Conservation (phyloP, 2,797 vertebrate species). For the Phaenicophaeus curvirostris region DNA sequence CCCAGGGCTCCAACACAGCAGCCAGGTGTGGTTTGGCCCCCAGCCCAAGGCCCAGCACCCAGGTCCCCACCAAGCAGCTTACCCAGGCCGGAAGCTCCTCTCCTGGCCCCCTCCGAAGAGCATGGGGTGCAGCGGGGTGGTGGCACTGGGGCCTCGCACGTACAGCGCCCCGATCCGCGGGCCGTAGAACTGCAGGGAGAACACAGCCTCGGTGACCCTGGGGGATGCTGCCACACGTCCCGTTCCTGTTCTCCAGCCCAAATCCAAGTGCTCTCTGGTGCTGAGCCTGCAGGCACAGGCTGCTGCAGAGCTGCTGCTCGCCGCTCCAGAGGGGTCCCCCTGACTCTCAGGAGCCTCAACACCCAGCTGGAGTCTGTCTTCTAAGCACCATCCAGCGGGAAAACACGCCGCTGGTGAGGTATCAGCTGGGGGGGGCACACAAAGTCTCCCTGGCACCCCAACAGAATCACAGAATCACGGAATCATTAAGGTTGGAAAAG, state of each 20-base stretch:
- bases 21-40: rapidly evolving
- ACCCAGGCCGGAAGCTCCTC: conserved; percentile 93
- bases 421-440: not conserved
- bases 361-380: not conserved
- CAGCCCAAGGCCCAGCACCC: no score
- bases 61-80: conserved; percentile 35
- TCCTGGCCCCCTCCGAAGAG: conserved; percentile 96
- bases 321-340: not conserved
- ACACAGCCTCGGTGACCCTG: rapidly evolving
- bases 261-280: not conserved
- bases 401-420: not conserved
- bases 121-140: conserved; percentile 86
- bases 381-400: not conserved
- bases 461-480: not conserved
- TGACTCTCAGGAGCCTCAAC: not conserved
- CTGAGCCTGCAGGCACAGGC: not conserved
- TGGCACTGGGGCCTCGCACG: conserved; percentile 75
- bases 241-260: not conserved
- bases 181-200: conserved; percentile 86
- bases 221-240: not conserved
- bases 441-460: not conserved
- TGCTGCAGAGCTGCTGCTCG: not conserved
- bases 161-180: conserved; percentile 92
- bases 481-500: no score
- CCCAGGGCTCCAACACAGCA: not conserved